Percentiles rank a stretch among this genome's conserved stretches.
phyloP scores from a whole-genome alignment of 2,797 vertebrate species.

The Pseudochaenichthys georgianus region DNA sequence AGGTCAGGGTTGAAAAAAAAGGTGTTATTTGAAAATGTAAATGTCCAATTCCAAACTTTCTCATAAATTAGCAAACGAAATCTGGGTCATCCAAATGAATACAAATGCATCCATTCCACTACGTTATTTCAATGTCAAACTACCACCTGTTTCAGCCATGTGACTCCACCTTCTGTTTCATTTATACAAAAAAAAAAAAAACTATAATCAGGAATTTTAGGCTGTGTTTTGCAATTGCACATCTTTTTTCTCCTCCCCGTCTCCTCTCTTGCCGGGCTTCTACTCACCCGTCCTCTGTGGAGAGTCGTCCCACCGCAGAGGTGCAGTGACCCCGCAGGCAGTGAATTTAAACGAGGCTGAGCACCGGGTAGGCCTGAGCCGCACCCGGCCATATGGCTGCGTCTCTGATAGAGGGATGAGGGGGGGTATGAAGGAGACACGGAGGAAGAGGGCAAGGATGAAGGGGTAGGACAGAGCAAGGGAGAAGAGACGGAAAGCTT shows the following conservation, averaged over 20 bases:
- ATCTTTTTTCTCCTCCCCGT: slow-evolving; percentile 23
- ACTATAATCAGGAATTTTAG: slow-evolving; percentile 55
- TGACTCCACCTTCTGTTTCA: slow-evolving; percentile 55
- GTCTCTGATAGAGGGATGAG: slow-evolving; percentile 58
- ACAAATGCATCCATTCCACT: slow-evolving; percentile 40
- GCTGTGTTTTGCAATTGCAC: slow-evolving; percentile 5
- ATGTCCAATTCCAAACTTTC: slow-evolving; percentile 25
- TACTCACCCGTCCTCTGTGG: slow-evolving; percentile 50
- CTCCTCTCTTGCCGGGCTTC: slow-evolving; percentile 40
- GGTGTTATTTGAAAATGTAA: not conserved
- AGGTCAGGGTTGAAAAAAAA: not conserved
- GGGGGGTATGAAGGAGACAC: slow-evolving; percentile 26
- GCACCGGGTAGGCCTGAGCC: slow-evolving; percentile 63
- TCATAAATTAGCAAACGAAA: slow-evolving; percentile 17
- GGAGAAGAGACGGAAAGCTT: slow-evolving; percentile 53
- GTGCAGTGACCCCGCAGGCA: slow-evolving; percentile 77
- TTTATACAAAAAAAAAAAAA: slow-evolving; percentile 7
- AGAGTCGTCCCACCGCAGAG: slow-evolving; percentile 59
- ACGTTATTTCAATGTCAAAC: slow-evolving; percentile 64
- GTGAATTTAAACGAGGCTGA: slow-evolving; percentile 82
- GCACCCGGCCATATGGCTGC: slow-evolving; percentile 80
- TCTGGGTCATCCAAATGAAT: slow-evolving; percentile 61
- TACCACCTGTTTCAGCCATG: slow-evolving; percentile 57
- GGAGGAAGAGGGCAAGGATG: slow-evolving; percentile 48
- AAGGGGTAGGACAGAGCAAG: slow-evolving; percentile 37